These are phyloP conservation scores for Papilio helenus DNA, from an alignment of 1,140 invertebrate species.

Conservation along the genomic window DNA sequence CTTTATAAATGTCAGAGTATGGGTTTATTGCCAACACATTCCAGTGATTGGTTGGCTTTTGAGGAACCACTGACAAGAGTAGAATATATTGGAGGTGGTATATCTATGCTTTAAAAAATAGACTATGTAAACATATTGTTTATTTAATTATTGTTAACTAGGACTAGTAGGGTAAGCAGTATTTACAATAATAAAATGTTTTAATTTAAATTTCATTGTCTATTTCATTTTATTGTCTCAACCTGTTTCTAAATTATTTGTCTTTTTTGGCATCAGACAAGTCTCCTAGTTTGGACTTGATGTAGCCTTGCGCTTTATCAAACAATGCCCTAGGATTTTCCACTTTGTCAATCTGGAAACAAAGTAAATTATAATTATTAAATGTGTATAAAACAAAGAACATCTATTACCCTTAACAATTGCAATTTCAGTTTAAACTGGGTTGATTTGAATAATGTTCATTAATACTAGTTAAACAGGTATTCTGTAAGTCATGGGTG, in stretches of 20 bases:
- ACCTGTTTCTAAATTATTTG: slow-evolving; percentile 41
- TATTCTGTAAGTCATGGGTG: not conserved
- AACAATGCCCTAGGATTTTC: slow-evolving; percentile 89
- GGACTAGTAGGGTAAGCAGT: slow-evolving; percentile 55
- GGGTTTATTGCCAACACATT: slow-evolving; percentile 98
- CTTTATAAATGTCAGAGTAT: slow-evolving; percentile 99
- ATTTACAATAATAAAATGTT: slow-evolving; percentile 69
- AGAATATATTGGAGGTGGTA: slow-evolving; percentile 94
- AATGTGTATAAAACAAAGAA: not conserved
- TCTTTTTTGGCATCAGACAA: slow-evolving; percentile 78
- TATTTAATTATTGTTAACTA: slow-evolving; percentile 61
- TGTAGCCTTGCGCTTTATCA: slow-evolving; percentile 86
- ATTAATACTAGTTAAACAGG: not conserved
- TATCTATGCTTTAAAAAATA: slow-evolving; percentile 84
- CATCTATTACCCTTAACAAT: not conserved
- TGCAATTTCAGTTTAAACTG: not conserved
- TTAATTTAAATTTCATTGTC: slow-evolving; percentile 47
- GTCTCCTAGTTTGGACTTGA: slow-evolving; percentile 85
- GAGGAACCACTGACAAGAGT: slow-evolving; percentile 94
- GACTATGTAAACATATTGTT: slow-evolving; percentile 54
- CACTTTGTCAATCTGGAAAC: slow-evolving; percentile 89
- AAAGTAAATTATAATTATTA: slow-evolving; percentile 41
- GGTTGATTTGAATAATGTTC: not conserved
- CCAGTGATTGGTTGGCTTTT: slow-evolving; percentile 99
- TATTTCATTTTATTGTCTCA: slow-evolving; percentile 48